Evolutionary conservation across 2,797 vertebrate species (phyloP).

Genomic region (Sebastes alutus): DNA sequence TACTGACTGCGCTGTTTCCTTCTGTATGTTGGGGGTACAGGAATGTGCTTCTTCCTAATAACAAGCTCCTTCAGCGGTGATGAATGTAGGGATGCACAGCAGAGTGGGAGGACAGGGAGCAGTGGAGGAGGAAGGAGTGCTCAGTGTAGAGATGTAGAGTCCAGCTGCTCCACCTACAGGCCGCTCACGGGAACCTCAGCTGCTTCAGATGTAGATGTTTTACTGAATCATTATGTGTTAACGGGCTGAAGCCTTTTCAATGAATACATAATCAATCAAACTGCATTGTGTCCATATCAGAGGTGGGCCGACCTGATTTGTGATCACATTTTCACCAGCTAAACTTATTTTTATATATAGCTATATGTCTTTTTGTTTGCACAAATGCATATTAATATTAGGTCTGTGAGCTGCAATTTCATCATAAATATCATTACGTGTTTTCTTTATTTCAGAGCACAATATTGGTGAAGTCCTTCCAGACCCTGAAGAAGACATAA

Average conservation of each 20-base stretch:
- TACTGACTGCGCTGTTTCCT: background rate
- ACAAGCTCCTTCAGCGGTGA: background rate
- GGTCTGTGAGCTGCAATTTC: too few species aligned
- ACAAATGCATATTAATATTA: too few species aligned
- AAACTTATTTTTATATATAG: too few species aligned
- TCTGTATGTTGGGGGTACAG: background rate
- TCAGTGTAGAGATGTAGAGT: background rate
- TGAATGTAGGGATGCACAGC: background rate
- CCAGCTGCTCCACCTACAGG: conserved; percentile 41
- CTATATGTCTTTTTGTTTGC: too few species aligned
- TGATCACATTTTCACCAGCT: too few species aligned
- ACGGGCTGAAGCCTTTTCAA: too few species aligned
- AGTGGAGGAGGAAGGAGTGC: background rate
- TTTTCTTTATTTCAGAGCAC: conserved; percentile 13
- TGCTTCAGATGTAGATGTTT: too few species aligned
- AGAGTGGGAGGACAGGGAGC: background rate
- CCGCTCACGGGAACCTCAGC: background rate
- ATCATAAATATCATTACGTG: too few species aligned
- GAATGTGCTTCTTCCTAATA: background rate
- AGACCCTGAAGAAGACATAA: background rate
- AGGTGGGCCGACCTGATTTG: too few species aligned
- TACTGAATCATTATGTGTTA: too few species aligned
- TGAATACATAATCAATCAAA: too few species aligned
- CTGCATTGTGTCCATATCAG: too few species aligned
- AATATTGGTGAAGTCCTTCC: background rate